Evolutionary conservation across 2,888 invertebrate genomes (phyloP).

Genomic region (Vandiemenella viatica): DNA sequence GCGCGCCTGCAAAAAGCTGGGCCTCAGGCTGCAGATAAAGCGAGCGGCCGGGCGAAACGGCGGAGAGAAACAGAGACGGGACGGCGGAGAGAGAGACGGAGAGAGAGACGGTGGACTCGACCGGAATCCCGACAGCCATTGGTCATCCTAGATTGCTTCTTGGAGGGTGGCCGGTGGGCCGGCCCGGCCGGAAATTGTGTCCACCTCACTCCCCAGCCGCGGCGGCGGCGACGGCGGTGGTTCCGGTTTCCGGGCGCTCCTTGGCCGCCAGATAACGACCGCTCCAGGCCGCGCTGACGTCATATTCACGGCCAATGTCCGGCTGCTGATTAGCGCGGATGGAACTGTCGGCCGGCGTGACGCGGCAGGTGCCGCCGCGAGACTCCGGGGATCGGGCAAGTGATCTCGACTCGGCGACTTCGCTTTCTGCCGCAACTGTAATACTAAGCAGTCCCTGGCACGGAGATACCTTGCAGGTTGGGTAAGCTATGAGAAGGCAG

Average conservation of each 20-base stretch:
- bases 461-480: too few relatives aligned
- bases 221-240: slow-evolving; percentile 12
- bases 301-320: neutral
- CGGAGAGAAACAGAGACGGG: neutral
- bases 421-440: too few relatives aligned
- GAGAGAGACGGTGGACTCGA: slow-evolving; percentile 3
- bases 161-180: slow-evolving; percentile 2
- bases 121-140: slow-evolving; percentile 14
- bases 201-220: slow-evolving; percentile 5
- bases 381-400: too few relatives aligned
- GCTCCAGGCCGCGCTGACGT: neutral
- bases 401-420: too few relatives aligned
- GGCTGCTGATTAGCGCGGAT: neutral
- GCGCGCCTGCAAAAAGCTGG: too few relatives aligned
- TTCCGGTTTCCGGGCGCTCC: slow-evolving; percentile 15
- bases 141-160: slow-evolving; percentile 17
- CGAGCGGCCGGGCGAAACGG: neutral
- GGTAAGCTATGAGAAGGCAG: too few relatives aligned
- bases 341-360: too few relatives aligned
- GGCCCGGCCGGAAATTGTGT: slow-evolving; percentile 15
- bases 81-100: neutral
- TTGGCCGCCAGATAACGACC: slow-evolving; percentile 1
- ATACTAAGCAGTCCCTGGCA: too few relatives aligned
- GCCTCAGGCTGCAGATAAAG: neutral
- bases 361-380: too few relatives aligned